Base-by-base conservation (phyloP, 2,113 vertebrate genomes). In the Agapornis roseicollis region DNA sequence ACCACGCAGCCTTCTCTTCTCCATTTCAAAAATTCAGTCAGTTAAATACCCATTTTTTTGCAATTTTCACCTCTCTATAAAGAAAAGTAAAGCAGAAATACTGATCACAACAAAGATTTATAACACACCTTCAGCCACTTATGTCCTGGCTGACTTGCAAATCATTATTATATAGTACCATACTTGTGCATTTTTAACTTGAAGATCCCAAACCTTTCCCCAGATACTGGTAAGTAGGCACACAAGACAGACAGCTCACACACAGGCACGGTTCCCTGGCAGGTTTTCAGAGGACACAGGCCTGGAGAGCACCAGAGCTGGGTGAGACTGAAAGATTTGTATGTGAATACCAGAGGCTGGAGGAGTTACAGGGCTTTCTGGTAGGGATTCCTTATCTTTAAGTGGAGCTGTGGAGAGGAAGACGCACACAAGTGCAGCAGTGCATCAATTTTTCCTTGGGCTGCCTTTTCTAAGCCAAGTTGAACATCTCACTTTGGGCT, bases 231-330 rank as follows among this genome's bases (percentile, higher is more conserved):
- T 47, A 50, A 76, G 15, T 49, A 77, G 8, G 9, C 44, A 49
- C 10, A 58, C 49, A 63, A 80, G 64, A 81, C 6, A 50, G 31
- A 66, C n/a, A 78, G n/a, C 7, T 47, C 2, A 0, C 13, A 50
- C 0, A 0, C 6, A 72, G 44, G 41, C 13, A 18, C 5, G 1
- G 22, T n/a, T 60, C n/a, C 11, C 23, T 64, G 33, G 31, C 17
- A 50, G 22, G 8, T 64, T 79, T 61, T 58, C 25, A 37, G 24
- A 37, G 41, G 42, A 33, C 18, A 27, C 13, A 37, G 35, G 10
- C n/a, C 35, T 9, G 4, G 10, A 69, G 23, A 7, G 29, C 58
- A 56, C 5, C 47, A 47, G 27, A 42, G 6, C 6, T 3, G 5
- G 5, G 13, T 23, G 44, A 69, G 33, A 65, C 28, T 50, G 60